phyloP scores from a whole-genome alignment of 1,140 invertebrate species.

The Leptinotarsa undecemlineata region DNA sequence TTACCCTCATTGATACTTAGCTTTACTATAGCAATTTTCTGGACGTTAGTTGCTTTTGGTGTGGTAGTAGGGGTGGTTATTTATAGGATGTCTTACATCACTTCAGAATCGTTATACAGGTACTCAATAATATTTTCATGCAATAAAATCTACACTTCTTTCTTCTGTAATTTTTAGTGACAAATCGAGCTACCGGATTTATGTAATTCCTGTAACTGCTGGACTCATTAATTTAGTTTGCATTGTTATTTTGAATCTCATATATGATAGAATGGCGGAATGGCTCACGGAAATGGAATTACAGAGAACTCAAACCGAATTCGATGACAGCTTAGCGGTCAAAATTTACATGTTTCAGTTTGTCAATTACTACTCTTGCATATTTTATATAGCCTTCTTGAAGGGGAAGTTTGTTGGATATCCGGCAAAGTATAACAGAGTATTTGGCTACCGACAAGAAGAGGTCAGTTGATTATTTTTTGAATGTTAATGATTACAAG shows the following conservation, averaged over 20 bases:
- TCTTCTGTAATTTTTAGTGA: conserved; percentile 23
- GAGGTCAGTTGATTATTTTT: conserved; percentile 59
- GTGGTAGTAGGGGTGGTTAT: conserved; percentile 78
- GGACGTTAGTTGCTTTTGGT: conserved; percentile 70
- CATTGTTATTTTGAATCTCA: conserved; percentile 59
- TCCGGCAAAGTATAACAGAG: conserved; percentile 73
- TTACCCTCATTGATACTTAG: conserved; percentile 67
- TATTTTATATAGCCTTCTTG: conserved; percentile 86
- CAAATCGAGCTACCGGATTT: conserved; percentile 63
- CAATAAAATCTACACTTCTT: not conserved
- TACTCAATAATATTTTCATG: not conserved
- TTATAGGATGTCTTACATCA: conserved; percentile 70
- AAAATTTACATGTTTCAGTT: conserved; percentile 89
- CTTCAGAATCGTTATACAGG: conserved; percentile 64
- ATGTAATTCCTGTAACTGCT: conserved; percentile 67
- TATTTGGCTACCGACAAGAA: conserved; percentile 72
- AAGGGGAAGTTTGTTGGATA: conserved; percentile 81
- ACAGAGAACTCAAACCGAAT: conserved; percentile 82
- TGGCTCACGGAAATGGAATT: conserved; percentile 76
- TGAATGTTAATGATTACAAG: too few relatives aligned
- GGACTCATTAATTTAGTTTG: conserved; percentile 73
- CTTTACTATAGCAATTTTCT: conserved; percentile 65
- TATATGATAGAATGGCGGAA: conserved; percentile 59
- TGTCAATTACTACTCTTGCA: conserved; percentile 84
- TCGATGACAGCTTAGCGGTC: conserved; percentile 81